phyloP scores from a whole-genome alignment of 2,797 vertebrate genomes.

The Anomalospiza imberbis region DNA sequence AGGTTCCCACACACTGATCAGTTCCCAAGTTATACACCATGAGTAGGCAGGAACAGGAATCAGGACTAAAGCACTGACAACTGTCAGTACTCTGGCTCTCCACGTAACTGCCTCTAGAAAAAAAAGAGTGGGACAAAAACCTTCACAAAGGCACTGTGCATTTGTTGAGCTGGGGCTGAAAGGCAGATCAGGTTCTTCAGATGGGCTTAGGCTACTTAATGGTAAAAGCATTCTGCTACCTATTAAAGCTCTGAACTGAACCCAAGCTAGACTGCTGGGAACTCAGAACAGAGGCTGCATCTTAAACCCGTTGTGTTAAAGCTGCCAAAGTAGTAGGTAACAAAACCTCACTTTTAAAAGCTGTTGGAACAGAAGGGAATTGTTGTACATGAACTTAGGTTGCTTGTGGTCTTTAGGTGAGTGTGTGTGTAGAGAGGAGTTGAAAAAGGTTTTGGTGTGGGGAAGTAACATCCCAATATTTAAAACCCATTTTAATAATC shows the following conservation, averaged over 20 bases:
- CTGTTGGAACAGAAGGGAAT: background rate
- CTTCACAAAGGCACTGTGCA: accelerated
- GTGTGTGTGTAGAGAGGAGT: background rate
- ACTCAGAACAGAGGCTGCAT: background rate
- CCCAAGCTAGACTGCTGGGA: background rate
- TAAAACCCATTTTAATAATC: background rate
- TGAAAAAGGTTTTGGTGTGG: background rate
- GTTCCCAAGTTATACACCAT: background rate
- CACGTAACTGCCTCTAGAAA: accelerated
- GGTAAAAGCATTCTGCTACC: background rate
- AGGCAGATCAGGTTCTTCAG: background rate
- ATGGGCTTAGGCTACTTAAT: background rate
- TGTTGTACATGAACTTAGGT: background rate
- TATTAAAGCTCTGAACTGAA: background rate
- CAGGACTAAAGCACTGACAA: background rate
- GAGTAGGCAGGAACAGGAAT: background rate
- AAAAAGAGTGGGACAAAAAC: background rate
- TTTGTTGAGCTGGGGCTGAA: background rate
- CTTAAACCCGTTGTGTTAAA: background rate
- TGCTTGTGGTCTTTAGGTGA: background rate
- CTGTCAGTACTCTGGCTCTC: background rate
- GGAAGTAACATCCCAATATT: background rate
- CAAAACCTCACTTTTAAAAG: background rate
- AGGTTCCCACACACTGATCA: background rate
- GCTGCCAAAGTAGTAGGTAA: background rate